phyloP scores from a whole-genome alignment of 2,888 invertebrate genomes.

The Andrena dorsata region DNA sequence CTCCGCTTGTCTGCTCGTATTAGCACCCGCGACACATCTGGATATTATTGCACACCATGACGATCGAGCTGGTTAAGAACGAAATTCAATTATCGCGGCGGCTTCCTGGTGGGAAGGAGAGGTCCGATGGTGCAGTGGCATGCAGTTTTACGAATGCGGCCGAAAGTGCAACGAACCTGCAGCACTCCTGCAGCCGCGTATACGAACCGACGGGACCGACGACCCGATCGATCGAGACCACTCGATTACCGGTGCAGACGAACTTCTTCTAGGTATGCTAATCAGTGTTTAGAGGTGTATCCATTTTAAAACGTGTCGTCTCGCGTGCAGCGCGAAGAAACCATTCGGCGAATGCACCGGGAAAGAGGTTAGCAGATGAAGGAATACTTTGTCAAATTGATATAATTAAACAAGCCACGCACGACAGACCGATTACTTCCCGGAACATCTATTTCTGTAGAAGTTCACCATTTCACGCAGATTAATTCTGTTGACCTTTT shows the following conservation, averaged over 20 bases:
- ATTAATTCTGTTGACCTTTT: no score
- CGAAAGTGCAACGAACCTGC: slow-evolving; percentile 72
- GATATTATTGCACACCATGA: slow-evolving; percentile 29
- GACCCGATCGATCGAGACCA: slow-evolving; percentile 70
- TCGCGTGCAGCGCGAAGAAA: neutral
- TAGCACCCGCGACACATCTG: neutral
- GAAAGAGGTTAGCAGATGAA: neutral
- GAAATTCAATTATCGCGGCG: slow-evolving; percentile 57
- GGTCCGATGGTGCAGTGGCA: slow-evolving; percentile 57
- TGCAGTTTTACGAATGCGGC: slow-evolving; percentile 71
- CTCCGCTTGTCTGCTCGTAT: neutral
- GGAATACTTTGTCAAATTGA: no score
- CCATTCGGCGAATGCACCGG: neutral
- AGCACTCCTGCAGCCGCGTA: slow-evolving; percentile 67
- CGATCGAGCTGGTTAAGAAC: slow-evolving; percentile 52
- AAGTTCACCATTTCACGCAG: no score
- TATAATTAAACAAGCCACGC: no score
- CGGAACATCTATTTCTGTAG: no score
- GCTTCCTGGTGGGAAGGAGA: slow-evolving; percentile 32
- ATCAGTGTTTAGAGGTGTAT: slow-evolving; percentile 48
- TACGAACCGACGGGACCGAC: slow-evolving; percentile 57
- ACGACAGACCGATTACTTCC: no score
- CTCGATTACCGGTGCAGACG: slow-evolving; percentile 65
- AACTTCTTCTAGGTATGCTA: slow-evolving; percentile 60
- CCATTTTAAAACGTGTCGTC: neutral